A percentile compares a stretch with the other conserved stretches of the same genome.
These are phyloP conservation scores for Abscondita cerata DNA, from an alignment of 2,888 invertebrate species.

Conservation along the genomic window DNA sequence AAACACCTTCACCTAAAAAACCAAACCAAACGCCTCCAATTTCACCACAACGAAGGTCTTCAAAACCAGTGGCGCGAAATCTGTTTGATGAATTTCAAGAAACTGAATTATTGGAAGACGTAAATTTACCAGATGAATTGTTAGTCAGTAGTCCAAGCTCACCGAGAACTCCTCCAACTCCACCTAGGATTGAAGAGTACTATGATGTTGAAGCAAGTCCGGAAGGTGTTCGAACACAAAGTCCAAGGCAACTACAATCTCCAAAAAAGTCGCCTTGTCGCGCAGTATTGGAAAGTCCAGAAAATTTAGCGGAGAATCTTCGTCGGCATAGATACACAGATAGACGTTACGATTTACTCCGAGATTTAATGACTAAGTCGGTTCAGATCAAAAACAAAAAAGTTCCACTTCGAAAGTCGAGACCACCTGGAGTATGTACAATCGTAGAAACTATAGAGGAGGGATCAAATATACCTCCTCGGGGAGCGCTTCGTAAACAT, in stretches of 20 bases:
- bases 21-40: neutral
- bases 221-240: too few species aligned
- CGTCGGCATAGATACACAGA: conserved; percentile 17
- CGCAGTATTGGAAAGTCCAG: neutral
- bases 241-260: too few species aligned
- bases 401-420: conserved; percentile 2
- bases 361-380: conserved; percentile 5
- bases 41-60: neutral
- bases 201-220: neutral
- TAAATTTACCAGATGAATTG: neutral
- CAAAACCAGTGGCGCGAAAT: neutral
- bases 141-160: neutral
- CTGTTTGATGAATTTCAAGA: conserved; percentile 3
- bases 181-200: conserved; percentile 15
- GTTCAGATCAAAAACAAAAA: conserved; percentile 22
- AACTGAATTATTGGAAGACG: conserved; percentile 2
- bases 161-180: conserved; percentile 5
- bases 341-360: conserved; percentile 16
- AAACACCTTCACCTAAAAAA: conserved; percentile 12
- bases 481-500: neutral
- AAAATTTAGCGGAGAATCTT: neutral
- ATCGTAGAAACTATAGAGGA: conserved; percentile 5
- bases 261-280: neutral
- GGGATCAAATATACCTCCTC: neutral
- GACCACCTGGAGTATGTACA: neutral